Percentiles rank a stretch among this genome's conserved stretches.
phyloP scores from a whole-genome alignment of 2,888 invertebrate species.

The Gnatocerus cornutus region DNA sequence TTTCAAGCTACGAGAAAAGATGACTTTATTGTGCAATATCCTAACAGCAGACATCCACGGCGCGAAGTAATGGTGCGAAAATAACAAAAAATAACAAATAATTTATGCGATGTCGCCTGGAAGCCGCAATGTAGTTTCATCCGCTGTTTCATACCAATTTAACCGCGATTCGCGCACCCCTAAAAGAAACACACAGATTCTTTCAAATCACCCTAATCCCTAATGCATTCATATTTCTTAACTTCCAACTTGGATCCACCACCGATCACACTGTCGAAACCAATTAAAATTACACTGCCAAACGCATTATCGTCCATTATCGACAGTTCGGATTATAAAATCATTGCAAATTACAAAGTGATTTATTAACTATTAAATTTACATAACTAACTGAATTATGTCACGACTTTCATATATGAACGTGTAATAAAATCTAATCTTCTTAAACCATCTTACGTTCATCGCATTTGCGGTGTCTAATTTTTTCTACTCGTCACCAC shows the following conservation, averaged over 20 bases:
- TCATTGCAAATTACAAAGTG: slow-evolving; percentile 31
- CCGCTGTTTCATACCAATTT: slow-evolving; percentile 48
- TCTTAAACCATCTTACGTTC: slow-evolving; percentile 18
- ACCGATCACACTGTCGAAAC: slow-evolving; percentile 14
- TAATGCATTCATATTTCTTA: slow-evolving; percentile 1
- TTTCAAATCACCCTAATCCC: slow-evolving; percentile 12
- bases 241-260: slow-evolving; percentile 1
- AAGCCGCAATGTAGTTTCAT: slow-evolving; percentile 57
- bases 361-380: slow-evolving; percentile 42
- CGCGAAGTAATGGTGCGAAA: slow-evolving; percentile 58
- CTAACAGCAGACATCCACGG: slow-evolving; percentile 55
- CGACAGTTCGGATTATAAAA: slow-evolving; percentile 33
- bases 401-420: slow-evolving; percentile 41
- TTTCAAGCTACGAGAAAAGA: slow-evolving; percentile 58
- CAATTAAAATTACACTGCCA: slow-evolving; percentile 23
- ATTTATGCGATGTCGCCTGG: slow-evolving; percentile 59
- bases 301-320: slow-evolving; percentile 10
- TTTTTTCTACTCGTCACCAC: too few species aligned
- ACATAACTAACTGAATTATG: slow-evolving; percentile 40
- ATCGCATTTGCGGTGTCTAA: slow-evolving; percentile 2
- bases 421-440: slow-evolving; percentile 36
- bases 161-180: neutral
- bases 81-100: slow-evolving; percentile 55
- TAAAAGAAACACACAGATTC: slow-evolving; percentile 7
- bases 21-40: slow-evolving; percentile 63